Percentiles rank a stretch among this genome's conserved stretches.
Evolutionary conservation across 2,888 invertebrate genomes (phyloP).

Genomic region (Drosophila atroscutellata): DNA sequence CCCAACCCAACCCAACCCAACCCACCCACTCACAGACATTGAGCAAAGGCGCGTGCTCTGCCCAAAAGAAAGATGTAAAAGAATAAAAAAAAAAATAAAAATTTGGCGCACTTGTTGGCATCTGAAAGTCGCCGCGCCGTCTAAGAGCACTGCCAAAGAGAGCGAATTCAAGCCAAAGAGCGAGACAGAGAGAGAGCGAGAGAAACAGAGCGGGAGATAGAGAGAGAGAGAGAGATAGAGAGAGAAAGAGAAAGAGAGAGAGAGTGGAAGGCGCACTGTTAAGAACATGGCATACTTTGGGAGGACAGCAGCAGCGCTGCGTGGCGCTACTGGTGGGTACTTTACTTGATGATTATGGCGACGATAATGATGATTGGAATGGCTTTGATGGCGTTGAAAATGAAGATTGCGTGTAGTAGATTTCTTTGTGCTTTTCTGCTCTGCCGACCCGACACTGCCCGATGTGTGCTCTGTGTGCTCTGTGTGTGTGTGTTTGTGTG

Average conservation of each 20-base stretch:
- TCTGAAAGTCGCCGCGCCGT: conserved; percentile 51
- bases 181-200: not conserved
- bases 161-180: conserved; percentile 6
- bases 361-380: conserved; percentile 85
- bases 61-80: conserved; percentile 24
- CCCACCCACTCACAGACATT: not conserved
- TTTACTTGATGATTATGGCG: conserved; percentile 84
- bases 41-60: conserved; percentile 33
- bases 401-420: conserved; percentile 82
- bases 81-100: conserved; percentile 10
- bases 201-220: not conserved
- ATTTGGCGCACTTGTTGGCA: conserved; percentile 77
- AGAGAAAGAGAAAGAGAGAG: not conserved
- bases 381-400: conserved; percentile 84
- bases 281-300: conserved; percentile 56
- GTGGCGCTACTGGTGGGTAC: conserved; percentile 83
- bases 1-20: conserved; percentile 4
- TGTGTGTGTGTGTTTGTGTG: conserved; percentile 22
- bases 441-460: conserved; percentile 37
- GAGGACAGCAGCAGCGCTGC: conserved; percentile 12
- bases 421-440: conserved; percentile 62
- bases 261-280: not conserved
- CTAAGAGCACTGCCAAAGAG: conserved; percentile 48
- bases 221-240: not conserved
- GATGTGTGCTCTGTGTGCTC: conserved; percentile 11